Percentiles rank a stretch among this genome's conserved stretches.
These are phyloP conservation scores for Cyanocitta stelleri DNA, from an alignment of 2,113 vertebrate genomes.

Conservation along the genomic window DNA sequence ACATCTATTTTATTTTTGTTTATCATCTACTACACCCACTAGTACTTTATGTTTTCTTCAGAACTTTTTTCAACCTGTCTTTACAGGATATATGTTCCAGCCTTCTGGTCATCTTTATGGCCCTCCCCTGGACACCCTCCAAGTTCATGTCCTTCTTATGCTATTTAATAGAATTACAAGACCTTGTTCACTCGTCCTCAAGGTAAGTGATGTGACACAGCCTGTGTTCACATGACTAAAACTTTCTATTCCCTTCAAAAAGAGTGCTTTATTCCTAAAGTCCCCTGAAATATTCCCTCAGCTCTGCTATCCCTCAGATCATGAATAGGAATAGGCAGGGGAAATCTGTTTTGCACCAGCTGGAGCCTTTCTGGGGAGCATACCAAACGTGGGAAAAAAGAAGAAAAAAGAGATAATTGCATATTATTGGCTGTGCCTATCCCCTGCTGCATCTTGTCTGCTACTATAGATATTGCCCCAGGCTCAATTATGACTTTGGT, in stretches of 20 bases:
- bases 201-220: fast-evolving
- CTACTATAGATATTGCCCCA: not conserved
- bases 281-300: not conserved
- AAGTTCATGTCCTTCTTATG: not conserved
- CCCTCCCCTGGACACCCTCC: not conserved
- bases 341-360: not conserved
- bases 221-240: not conserved
- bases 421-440: not conserved
- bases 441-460: not conserved
- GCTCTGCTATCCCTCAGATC: not conserved
- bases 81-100: not conserved
- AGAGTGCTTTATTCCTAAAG: not conserved
- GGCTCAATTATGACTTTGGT: not conserved
- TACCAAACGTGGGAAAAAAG: not conserved
- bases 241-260: not conserved
- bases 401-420: not conserved
- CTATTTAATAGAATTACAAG: not conserved
- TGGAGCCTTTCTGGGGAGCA: not conserved
- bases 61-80: not conserved
- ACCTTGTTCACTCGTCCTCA: not conserved
- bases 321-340: not conserved
- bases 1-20: not conserved
- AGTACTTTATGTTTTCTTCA: not conserved
- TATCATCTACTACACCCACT: not conserved
- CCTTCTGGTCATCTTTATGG: not conserved